Percentiles rank a stretch among this genome's conserved stretches.
Evolutionary conservation across 1,140 invertebrate species (phyloP).

Genomic region (Drosophila tristis): DNA sequence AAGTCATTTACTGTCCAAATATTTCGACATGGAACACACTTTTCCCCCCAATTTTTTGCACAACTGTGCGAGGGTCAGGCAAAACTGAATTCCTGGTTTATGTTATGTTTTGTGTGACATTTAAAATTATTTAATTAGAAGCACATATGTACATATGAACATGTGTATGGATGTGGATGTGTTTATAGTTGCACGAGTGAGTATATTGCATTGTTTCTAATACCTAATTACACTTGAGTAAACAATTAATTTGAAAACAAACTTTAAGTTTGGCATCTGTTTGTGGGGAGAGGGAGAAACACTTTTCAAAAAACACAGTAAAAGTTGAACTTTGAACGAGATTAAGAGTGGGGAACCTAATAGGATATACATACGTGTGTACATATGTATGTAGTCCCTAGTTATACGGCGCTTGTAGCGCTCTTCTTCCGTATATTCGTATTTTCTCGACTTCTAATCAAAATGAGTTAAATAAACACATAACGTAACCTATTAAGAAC

Average conservation of each 20-base stretch:
- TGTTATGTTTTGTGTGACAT: conserved; percentile 20
- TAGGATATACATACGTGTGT: neutral
- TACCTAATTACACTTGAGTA: conserved; percentile 57
- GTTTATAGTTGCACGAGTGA: conserved; percentile 6
- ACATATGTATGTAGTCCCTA: neutral
- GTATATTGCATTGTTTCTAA: conserved; percentile 36
- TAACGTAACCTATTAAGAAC: conserved; percentile 84
- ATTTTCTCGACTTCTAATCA: conserved; percentile 75
- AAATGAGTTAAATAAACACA: conserved; percentile 83
- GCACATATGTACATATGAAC: conserved; percentile 6
- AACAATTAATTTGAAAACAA: conserved; percentile 40
- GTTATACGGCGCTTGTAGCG: conserved; percentile 9
- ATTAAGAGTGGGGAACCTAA: neutral
- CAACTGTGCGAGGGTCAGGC: conserved; percentile 9
- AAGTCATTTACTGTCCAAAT: conserved; percentile 6
- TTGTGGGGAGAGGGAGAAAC: conserved; percentile 9
- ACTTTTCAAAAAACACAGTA: conserved; percentile 8
- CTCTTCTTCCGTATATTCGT: conserved; percentile 42
- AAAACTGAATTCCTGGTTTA: neutral
- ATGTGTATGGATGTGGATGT: conserved; percentile 16
- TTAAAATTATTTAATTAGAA: conserved; percentile 36
- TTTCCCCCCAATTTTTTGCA: conserved; percentile 16
- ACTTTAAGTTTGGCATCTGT: conserved; percentile 27
- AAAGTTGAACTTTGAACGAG: conserved; percentile 56
- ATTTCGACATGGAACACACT: conserved; percentile 14